These are phyloP conservation scores for Allygus modestus DNA, from an alignment of 2,888 invertebrate species.

Conservation along the genomic window DNA sequence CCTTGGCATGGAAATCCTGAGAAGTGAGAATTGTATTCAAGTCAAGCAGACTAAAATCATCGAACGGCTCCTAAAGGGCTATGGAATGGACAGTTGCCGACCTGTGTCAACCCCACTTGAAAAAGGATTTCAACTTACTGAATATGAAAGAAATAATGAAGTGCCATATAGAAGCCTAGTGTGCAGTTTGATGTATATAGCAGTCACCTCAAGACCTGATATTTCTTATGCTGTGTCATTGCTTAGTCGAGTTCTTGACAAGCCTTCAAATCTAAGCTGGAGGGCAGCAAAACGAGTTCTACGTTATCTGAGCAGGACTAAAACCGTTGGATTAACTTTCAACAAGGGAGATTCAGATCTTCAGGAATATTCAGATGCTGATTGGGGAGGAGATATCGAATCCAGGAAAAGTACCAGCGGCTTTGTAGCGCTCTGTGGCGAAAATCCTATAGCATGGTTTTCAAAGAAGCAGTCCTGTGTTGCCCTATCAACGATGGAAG, in stretches of 20 bases:
- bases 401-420: constrained; percentile 62
- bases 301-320: constrained; percentile 60
- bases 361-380: constrained; percentile 56
- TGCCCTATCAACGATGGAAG: constrained; percentile 58
- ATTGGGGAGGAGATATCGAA: constrained; percentile 60
- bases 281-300: constrained; percentile 63
- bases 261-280: constrained; percentile 52
- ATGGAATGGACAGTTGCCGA: constrained; percentile 48
- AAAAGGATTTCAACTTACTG: constrained; percentile 44
- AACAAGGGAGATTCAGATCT: constrained; percentile 36
- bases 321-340: constrained; percentile 42
- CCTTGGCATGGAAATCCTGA: constrained; percentile 57
- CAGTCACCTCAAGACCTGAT: background rate
- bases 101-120: constrained; percentile 60
- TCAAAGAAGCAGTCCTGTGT: constrained; percentile 62
- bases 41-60: constrained; percentile 60
- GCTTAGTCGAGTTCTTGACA: constrained; percentile 60
- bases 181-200: background rate
- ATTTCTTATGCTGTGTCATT: constrained; percentile 49
- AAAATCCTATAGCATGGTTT: constrained; percentile 57
- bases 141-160: background rate
- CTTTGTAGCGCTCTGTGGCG: constrained; percentile 46
- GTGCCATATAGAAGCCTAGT: constrained; percentile 60
- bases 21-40: constrained; percentile 11
- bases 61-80: constrained; percentile 44